Base-by-base conservation (phyloP, 1,140 invertebrate species). In the Conus ventricosus region DNA sequence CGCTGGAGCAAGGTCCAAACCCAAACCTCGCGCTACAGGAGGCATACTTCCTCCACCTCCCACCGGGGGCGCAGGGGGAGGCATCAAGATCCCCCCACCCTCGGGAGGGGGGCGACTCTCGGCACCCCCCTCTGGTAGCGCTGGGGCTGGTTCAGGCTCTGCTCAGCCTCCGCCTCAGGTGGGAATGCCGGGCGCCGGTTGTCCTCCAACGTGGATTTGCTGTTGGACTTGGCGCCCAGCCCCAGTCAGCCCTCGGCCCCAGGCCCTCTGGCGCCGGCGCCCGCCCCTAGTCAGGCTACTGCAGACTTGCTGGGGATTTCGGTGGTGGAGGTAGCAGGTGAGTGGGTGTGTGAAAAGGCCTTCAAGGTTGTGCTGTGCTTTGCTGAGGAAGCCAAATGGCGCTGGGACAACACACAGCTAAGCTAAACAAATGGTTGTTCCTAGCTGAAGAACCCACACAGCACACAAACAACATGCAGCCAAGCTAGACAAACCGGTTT, bases 51-150 rank as follows among this genome's bases (percentile, higher is more conserved):
- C 94, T 60, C 96, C 98, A 87, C 96, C 98, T 88, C 98, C 98
- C 57, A 97, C 98, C 55, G 97, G 97, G 39, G 97, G 96, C 78
- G 94, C 96, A 4, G 97, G 96, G 94, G 97, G 97, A 27, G 97
- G 96, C 80, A 94, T 96, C 4, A 97, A 97, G 94, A 96, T 89
- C 96, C 97, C 89, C 23, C 91, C 92, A 53, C 92, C 93, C 25
- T 97, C 96, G 0, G 97, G 97, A 63, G 97, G 0, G 97, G 97
- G 95, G 96, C 80, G 95, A 13, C 7, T 23, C 84, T 85, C 60
- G 5, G 15, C 54, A 25, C 25, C 53, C 63, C 53, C 88, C 63
- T 60, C 84, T 39, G 57, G 57, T 8, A 60, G 0, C 97, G 97
- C 95, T 96, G 81, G 95, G 25, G 87, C 91, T 57, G 60, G 83